Evolutionary conservation across 1,140 invertebrate species (phyloP).

Genomic region (Arion vulgaris): DNA sequence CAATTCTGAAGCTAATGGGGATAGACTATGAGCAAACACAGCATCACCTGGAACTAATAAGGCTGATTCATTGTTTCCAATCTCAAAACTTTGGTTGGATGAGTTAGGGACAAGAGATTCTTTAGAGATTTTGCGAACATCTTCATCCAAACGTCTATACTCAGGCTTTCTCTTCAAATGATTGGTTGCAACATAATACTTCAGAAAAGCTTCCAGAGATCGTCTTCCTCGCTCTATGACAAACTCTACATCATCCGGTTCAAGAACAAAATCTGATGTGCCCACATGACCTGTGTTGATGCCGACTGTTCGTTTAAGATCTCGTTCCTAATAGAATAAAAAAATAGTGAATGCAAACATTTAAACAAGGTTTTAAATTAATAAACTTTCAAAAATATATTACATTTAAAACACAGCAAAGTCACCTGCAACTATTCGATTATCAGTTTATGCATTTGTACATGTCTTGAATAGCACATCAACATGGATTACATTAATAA

Average conservation of each 20-base stretch:
- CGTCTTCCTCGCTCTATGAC: conserved; percentile 52
- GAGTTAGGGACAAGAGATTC: background rate
- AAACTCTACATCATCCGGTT: conserved; percentile 61
- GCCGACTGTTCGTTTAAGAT: conserved; percentile 65
- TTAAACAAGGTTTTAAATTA: too few species aligned
- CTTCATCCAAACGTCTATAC: background rate
- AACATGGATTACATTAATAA: too few species aligned
- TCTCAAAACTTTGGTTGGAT: conserved; percentile 6
- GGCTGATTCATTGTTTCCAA: background rate
- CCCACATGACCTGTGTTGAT: conserved; percentile 70
- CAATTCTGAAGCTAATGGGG: background rate
- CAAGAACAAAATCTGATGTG: conserved; percentile 65
- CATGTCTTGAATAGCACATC: too few species aligned
- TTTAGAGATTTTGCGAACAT: conserved; percentile 1
- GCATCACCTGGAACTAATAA: background rate
- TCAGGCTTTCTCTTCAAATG: conserved; percentile 30
- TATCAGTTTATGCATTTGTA: too few species aligned
- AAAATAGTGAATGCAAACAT: too few species aligned
- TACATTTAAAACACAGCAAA: too few species aligned
- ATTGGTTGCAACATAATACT: conserved; percentile 42
- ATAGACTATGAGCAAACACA: background rate
- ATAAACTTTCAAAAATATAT: too few species aligned
- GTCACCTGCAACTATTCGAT: too few species aligned
- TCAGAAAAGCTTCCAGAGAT: conserved; percentile 44
- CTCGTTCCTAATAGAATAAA: conserved; percentile 46